Evolutionary conservation across 2,113 vertebrate species (phyloP).

Genomic region (Corythaeola cristata): DNA sequence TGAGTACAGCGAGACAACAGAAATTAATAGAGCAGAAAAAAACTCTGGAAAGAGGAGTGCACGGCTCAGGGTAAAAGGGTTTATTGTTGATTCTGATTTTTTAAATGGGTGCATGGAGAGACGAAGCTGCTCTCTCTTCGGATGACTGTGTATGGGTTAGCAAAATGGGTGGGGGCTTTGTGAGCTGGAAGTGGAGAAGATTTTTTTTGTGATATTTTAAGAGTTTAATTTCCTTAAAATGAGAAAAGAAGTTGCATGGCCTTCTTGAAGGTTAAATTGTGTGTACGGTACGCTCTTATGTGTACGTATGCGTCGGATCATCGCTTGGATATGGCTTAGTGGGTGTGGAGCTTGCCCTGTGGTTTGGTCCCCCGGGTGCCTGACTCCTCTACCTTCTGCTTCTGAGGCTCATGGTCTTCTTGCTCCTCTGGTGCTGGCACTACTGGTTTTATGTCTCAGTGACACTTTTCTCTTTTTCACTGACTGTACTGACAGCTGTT

Average conservation of each 20-base stretch:
- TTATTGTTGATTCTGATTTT: background rate
- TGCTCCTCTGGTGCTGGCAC: background rate
- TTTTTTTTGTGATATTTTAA: background rate
- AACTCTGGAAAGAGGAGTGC: constrained; percentile 18
- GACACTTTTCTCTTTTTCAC: background rate
- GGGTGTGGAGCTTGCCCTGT: background rate
- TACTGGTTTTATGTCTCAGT: background rate
- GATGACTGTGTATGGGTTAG: background rate
- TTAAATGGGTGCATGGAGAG: background rate
- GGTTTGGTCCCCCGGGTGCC: background rate
- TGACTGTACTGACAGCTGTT: background rate
- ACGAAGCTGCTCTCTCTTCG: background rate
- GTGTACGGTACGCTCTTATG: accelerated
- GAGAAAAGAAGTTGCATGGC: background rate
- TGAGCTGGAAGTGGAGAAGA: background rate
- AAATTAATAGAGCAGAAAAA: constrained; percentile 59
- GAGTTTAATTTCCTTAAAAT: background rate
- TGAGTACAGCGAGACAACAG: constrained; percentile 29
- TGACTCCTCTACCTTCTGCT: background rate
- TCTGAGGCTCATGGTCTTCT: background rate
- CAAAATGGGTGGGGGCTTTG: background rate
- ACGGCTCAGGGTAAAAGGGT: constrained; percentile 33
- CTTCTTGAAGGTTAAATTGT: background rate
- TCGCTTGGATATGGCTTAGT: background rate
- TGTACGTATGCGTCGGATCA: background rate